A percentile compares a stretch with the other conserved stretches of the same genome.
Conservation (phyloP, 2,797 vertebrate genomes). For the Phrynocephalus guinanensis region DNA sequence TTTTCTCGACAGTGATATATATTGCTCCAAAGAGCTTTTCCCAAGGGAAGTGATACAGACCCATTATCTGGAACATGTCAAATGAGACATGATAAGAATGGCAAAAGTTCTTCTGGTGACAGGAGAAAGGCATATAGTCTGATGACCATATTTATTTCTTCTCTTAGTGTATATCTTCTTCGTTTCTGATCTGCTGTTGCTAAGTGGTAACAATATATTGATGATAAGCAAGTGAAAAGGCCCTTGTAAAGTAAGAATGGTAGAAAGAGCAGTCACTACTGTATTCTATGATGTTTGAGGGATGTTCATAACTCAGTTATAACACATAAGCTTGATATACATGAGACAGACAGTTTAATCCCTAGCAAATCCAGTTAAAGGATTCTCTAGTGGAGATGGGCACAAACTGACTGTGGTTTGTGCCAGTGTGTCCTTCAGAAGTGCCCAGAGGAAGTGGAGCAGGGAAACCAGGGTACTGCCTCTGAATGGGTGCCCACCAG, state of each 20-base stretch:
- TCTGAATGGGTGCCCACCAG: no score
- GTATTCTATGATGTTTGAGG: neutral
- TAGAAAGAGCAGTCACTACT: neutral
- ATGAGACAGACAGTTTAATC: neutral
- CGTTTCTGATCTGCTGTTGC: neutral
- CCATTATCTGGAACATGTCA: slow-evolving; percentile 3
- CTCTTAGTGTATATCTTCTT: neutral
- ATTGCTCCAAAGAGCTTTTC: neutral
- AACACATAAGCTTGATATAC: no score
- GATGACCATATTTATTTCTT: neutral
- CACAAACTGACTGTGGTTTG: no score
- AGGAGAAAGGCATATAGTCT: neutral
- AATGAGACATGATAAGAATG: neutral
- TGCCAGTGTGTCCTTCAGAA: no score
- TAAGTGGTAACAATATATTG: neutral
- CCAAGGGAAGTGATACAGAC: neutral
- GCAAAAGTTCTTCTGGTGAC: neutral
- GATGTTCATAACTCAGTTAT: neutral
- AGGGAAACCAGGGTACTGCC: no score
- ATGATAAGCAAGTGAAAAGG: neutral
- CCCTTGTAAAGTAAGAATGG: neutral
- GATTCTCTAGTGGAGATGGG: neutral
- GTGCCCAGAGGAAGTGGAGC: no score
- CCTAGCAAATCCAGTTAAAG: neutral
- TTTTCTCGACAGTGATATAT: neutral